These are phyloP conservation scores for Microctenopoma stevenorrisi DNA, from an alignment of 2,797 vertebrate genomes.

Conservation along the genomic window DNA sequence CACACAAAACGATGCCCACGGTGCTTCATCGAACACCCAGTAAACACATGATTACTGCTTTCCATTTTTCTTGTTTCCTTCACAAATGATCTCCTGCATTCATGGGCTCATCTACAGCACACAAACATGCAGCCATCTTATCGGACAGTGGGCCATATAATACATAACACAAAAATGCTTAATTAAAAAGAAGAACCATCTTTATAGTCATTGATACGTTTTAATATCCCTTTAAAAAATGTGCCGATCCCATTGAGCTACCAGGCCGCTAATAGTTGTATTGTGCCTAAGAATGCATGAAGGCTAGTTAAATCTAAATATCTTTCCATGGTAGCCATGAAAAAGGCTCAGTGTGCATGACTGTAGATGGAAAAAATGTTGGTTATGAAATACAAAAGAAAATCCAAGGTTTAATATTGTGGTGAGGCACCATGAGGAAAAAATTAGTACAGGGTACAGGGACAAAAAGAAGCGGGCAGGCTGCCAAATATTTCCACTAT, in stretches of 20 bases:
- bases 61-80: neutral
- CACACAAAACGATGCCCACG: slow-evolving; percentile 2
- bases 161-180: neutral
- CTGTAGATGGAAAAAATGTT: neutral
- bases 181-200: neutral
- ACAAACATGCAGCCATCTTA: slow-evolving; percentile 5
- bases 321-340: neutral
- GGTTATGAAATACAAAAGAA: neutral
- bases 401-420: neutral
- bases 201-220: too few species aligned
- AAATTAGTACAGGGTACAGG: neutral
- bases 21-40: neutral
- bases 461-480: neutral
- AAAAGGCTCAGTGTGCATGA: neutral
- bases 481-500: slow-evolving; percentile 5
- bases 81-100: neutral
- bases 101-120: neutral
- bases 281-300: neutral
- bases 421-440: neutral
- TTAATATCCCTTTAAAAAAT: too few species aligned
- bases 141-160: neutral
- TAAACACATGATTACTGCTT: neutral
- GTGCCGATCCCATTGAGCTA: too few species aligned
- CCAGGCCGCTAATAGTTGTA: too few species aligned
- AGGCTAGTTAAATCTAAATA: neutral